A percentile compares a stretch with the other conserved stretches of the same genome.
Evolutionary conservation across 2,113 vertebrate species (phyloP).

Genomic region (Anguilla japonica): DNA sequence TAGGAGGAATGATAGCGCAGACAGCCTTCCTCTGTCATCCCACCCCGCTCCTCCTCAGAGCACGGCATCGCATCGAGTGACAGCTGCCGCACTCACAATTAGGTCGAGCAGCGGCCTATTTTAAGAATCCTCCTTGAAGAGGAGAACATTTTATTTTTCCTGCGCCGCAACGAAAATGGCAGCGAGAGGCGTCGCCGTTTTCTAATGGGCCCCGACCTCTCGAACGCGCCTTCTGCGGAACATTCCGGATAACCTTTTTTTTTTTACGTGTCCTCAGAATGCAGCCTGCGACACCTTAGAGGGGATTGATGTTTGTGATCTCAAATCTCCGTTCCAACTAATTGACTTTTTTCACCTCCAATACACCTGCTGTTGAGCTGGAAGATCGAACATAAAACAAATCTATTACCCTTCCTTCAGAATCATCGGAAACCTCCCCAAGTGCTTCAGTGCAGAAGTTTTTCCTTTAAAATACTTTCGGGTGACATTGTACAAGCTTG

Average conservation of each 20-base stretch:
- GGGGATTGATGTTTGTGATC: neutral
- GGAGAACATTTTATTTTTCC: slow-evolving; percentile 38
- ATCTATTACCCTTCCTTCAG: neutral
- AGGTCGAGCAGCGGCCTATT: slow-evolving; percentile 66
- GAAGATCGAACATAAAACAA: neutral
- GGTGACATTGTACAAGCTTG: neutral
- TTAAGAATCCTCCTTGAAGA: slow-evolving; percentile 50
- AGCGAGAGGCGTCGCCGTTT: slow-evolving; percentile 24
- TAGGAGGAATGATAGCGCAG: slow-evolving; percentile 33
- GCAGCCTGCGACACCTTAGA: neutral
- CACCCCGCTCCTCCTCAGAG: slow-evolving; percentile 24
- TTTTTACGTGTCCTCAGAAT: neutral
- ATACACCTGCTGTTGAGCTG: neutral
- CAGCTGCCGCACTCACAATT: slow-evolving; percentile 57
- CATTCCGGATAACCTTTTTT: neutral
- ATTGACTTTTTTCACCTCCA: neutral
- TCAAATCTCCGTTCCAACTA: neutral
- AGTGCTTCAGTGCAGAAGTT: neutral
- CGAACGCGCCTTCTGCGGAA: neutral
- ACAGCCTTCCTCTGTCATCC: slow-evolving; percentile 24
- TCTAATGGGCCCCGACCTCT: neutral
- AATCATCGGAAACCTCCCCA: neutral
- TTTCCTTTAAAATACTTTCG: neutral
- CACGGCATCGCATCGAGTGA: slow-evolving; percentile 48
- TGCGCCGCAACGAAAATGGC: slow-evolving; percentile 46